phyloP scores from a whole-genome alignment of 2,888 invertebrate species.

The Aporophyla lueneburgensis region DNA sequence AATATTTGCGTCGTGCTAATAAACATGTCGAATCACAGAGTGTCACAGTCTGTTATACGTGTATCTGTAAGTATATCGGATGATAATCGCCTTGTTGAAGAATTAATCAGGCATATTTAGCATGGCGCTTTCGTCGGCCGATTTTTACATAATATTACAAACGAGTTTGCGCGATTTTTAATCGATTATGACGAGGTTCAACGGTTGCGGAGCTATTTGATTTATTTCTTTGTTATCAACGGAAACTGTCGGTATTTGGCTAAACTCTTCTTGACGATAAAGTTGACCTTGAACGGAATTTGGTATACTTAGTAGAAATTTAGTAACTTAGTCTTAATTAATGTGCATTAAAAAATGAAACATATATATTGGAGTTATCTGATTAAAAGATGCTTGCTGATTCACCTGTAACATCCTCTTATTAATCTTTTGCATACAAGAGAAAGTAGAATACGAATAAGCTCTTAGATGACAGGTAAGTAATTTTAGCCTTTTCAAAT shows the following conservation, averaged over 20 bases:
- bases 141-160: conserved; percentile 57
- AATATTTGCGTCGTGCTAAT: conserved; percentile 77
- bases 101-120: conserved; percentile 73
- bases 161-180: conserved; percentile 48
- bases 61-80: conserved; percentile 69
- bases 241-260: not conserved
- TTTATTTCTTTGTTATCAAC: conserved; percentile 41
- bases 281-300: not conserved
- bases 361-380: not conserved
- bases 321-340: not conserved
- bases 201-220: conserved; percentile 41
- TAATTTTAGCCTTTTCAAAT: not conserved
- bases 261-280: not conserved
- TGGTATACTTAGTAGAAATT: not conserved
- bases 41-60: conserved; percentile 66
- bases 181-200: conserved; percentile 41
- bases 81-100: conserved; percentile 74
- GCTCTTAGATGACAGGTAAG: not conserved
- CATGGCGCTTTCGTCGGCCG: conserved; percentile 50
- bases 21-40: conserved; percentile 76
- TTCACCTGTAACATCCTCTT: not conserved
- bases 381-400: not conserved
- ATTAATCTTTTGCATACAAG: not conserved
- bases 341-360: not conserved
- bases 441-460: not conserved